A percentile compares a stretch with the other conserved stretches of the same genome.
These are phyloP conservation scores for Apteryx owenii DNA, from an alignment of 2,113 vertebrate species.

Conservation along the genomic window DNA sequence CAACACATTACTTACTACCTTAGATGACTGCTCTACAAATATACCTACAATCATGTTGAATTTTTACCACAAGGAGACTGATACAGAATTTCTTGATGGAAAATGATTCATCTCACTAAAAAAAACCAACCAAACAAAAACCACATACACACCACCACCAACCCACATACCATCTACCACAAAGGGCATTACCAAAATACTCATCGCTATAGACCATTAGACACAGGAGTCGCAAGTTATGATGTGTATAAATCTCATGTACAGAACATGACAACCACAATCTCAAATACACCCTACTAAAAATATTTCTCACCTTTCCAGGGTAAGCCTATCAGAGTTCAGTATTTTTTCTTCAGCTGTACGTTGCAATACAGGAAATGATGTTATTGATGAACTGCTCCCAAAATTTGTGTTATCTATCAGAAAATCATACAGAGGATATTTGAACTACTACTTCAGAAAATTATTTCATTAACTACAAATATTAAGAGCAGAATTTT, in stretches of 20 bases:
- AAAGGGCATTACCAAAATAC: background rate
- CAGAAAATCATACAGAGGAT: background rate
- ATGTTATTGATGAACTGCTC: constrained; percentile 74
- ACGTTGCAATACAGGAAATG: constrained; percentile 78
- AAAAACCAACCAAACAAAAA: background rate
- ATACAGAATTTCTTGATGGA: background rate
- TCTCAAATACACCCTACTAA: background rate
- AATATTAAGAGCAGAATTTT: background rate
- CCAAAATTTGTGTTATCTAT: constrained; percentile 65
- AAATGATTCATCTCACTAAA: background rate
- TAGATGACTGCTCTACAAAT: background rate
- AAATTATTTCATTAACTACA: background rate
- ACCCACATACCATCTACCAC: background rate
- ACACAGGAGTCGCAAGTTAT: background rate
- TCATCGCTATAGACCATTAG: background rate
- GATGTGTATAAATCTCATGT: fast-evolving
- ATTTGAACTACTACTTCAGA: background rate
- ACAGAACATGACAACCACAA: background rate
- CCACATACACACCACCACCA: background rate
- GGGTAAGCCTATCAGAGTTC: constrained; percentile 83
- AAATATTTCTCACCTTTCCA: constrained; percentile 85
- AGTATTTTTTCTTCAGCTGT: constrained; percentile 80
- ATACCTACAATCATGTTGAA: background rate
- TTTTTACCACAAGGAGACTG: background rate
- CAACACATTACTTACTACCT: background rate